Percentiles rank a stretch among this genome's conserved stretches.
phyloP scores from a whole-genome alignment of 2,113 vertebrate genomes.

The Centrocercus urophasianus region DNA sequence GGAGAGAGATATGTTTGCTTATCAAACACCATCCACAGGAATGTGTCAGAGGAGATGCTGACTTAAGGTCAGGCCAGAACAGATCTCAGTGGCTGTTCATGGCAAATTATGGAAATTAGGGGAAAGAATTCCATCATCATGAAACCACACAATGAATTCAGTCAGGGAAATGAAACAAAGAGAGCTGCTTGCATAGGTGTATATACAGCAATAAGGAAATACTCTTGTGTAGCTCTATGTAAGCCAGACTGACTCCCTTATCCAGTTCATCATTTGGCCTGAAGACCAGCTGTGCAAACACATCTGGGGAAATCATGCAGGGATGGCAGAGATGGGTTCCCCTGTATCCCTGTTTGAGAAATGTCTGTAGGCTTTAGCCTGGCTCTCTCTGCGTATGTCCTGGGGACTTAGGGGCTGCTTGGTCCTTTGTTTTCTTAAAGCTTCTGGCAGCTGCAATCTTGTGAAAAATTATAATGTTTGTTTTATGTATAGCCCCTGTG shows the following conservation, averaged over 20 bases:
- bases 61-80: neutral
- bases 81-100: neutral
- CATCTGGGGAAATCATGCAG: neutral
- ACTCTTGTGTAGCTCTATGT: accelerated
- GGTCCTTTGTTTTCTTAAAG: neutral
- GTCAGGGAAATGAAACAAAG: neutral
- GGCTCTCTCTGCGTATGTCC: neutral
- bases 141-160: neutral
- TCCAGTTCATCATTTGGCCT: neutral
- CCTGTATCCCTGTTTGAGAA: accelerated
- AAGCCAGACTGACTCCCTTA: neutral
- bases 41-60: neutral
- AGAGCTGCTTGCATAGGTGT: neutral
- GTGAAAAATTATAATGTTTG: constrained; percentile 5
- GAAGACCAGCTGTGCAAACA: neutral
- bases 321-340: neutral
- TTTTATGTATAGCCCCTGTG: neutral
- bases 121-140: neutral
- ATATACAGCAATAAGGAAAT: neutral
- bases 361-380: neutral
- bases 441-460: neutral
- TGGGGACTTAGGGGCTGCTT: neutral
- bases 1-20: neutral
- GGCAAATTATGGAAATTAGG: neutral
- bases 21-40: neutral